These are phyloP conservation scores for Corticium candelabrum DNA, from an alignment of 37 sponge, comb jelly and placozoan genomes.

Conservation along the genomic window DNA sequence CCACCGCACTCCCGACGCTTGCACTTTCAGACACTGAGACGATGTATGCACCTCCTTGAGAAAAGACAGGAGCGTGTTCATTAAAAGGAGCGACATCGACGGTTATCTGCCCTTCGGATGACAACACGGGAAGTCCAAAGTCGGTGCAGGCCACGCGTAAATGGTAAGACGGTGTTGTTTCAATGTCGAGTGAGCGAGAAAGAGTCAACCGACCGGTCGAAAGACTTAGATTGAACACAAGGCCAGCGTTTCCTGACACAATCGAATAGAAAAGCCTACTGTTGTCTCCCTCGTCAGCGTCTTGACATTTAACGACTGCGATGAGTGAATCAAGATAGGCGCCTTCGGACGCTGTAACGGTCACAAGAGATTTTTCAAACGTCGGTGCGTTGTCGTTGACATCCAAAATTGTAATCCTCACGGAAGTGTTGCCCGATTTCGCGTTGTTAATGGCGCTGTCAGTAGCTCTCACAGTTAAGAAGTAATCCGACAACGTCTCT, in stretches of 20 bases:
- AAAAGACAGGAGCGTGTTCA: constrained; percentile 31
- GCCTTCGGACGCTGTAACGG: not conserved
- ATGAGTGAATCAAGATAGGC: not conserved
- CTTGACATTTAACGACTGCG: not conserved
- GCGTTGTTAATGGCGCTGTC: not conserved
- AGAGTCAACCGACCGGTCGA: constrained; percentile 19
- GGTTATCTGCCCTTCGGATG: constrained; percentile 9
- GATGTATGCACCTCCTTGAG: not conserved
- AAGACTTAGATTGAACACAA: constrained; percentile 18
- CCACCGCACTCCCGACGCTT: not conserved
- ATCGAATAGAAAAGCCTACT: not conserved
- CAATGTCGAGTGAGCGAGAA: constrained; percentile 22
- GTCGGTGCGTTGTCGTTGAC: constrained; percentile 7
- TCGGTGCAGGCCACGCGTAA: constrained; percentile 27
- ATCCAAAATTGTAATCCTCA: constrained; percentile 1
- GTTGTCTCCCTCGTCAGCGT: not conserved
- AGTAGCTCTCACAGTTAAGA: constrained; percentile 8
- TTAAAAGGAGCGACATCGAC: constrained; percentile 50
- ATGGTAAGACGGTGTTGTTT: constrained; percentile 5
- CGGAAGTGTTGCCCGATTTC: not conserved
- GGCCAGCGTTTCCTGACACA: not conserved
- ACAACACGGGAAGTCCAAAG: not conserved
- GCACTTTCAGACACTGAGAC: not conserved
- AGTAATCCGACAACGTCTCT: not conserved
- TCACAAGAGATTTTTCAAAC: constrained; percentile 7